Evolutionary conservation across 2,888 invertebrate species (phyloP).

Genomic region (Hylaea fasciaria): DNA sequence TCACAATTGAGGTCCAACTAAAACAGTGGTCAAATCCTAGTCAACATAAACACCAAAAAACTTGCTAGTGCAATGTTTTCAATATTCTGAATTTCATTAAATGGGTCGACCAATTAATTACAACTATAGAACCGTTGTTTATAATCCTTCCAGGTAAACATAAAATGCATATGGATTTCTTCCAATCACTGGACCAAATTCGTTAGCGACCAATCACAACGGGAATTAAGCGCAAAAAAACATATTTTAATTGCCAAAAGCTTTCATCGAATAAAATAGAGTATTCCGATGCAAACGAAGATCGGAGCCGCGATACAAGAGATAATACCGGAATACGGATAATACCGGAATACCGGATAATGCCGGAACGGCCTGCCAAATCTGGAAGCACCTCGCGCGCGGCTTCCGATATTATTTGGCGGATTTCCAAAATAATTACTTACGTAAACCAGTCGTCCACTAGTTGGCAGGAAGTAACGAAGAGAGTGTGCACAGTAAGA

Average conservation of each 20-base stretch:
- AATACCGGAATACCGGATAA: slow-evolving; percentile 45
- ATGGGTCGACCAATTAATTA: no score
- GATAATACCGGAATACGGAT: slow-evolving; percentile 46
- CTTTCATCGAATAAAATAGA: slow-evolving; percentile 18
- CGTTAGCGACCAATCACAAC: slow-evolving; percentile 17
- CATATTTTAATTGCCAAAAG: slow-evolving; percentile 31
- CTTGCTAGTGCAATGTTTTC: no score
- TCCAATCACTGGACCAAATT: slow-evolving; percentile 13
- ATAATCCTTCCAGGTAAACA: neutral
- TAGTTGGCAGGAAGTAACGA: slow-evolving; percentile 38
- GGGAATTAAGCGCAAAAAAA: slow-evolving; percentile 22
- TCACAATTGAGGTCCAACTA: no score
- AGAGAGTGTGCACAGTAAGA: slow-evolving; percentile 19
- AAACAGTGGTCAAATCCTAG: no score
- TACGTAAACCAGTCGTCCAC: slow-evolving; percentile 69
- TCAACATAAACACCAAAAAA: no score
- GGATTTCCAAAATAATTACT: slow-evolving; percentile 80
- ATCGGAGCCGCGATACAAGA: slow-evolving; percentile 22
- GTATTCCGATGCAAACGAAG: slow-evolving; percentile 30
- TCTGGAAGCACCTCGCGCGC: slow-evolving; percentile 62
- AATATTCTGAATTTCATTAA: no score
- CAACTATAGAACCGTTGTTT: no score
- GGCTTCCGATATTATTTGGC: slow-evolving; percentile 76
- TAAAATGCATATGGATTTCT: slow-evolving; percentile 15
- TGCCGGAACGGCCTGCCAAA: slow-evolving; percentile 63